A percentile compares a stretch with the other conserved stretches of the same genome.
phyloP scores from a whole-genome alignment of 2,113 vertebrate species.

The Grammomys surdaster region DNA sequence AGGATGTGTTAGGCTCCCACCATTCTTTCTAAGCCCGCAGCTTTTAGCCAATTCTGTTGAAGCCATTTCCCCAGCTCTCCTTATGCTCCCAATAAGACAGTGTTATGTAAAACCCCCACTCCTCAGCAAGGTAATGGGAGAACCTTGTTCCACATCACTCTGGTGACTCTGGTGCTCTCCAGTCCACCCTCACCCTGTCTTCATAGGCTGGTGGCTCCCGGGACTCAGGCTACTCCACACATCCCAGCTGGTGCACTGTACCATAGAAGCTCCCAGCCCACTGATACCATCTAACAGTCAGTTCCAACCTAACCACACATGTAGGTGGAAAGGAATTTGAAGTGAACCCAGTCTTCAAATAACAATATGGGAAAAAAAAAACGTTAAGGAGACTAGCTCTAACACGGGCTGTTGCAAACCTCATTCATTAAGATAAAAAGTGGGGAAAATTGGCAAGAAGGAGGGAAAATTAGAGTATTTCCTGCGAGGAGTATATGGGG shows the following conservation, averaged over 20 bases:
- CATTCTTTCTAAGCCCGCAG: rapidly evolving
- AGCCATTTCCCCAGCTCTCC: neutral
- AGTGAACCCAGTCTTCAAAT: slow-evolving; percentile 60
- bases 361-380: slow-evolving; percentile 79
- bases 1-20: neutral
- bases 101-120: neutral
- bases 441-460: slow-evolving; percentile 81
- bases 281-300: neutral
- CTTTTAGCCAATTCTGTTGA: neutral
- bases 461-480: slow-evolving; percentile 81
- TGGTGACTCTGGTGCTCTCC: neutral
- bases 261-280: neutral
- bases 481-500: slow-evolving; percentile 83
- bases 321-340: slow-evolving; percentile 36
- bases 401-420: neutral
- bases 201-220: too few species aligned
- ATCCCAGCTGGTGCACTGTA: neutral
- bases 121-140: neutral
- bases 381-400: neutral
- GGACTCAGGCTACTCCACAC: neutral
- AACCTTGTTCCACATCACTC: neutral
- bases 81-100: neutral
- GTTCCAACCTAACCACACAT: neutral
- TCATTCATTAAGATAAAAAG: slow-evolving; percentile 81
- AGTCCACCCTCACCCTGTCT: too few species aligned